A percentile compares a stretch with the other conserved stretches of the same genome.
These are phyloP conservation scores for Chouioia cunea DNA, from an alignment of 2,888 invertebrate genomes.

Conservation along the genomic window DNA sequence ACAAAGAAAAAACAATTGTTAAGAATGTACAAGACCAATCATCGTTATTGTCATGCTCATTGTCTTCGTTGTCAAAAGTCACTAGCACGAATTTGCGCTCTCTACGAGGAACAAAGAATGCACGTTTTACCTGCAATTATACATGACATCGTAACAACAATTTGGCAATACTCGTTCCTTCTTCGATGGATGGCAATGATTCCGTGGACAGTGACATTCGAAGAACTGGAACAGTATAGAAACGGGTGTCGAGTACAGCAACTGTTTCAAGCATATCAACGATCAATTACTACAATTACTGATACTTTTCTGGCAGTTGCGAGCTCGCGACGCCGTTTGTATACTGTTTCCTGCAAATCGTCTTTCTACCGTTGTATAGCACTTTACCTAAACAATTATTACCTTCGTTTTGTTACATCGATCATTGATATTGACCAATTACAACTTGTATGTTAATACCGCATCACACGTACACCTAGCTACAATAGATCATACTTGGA, in stretches of 20 bases:
- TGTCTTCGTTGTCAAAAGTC: conserved; percentile 50
- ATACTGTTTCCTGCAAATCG: conserved; percentile 8
- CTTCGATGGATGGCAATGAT: too few relatives aligned
- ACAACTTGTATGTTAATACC: too few relatives aligned
- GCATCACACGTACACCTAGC: too few relatives aligned
- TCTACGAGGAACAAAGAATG: too few relatives aligned
- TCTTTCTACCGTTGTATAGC: conserved; percentile 32
- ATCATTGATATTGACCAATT: background rate
- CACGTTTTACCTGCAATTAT: too few relatives aligned
- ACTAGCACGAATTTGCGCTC: too few relatives aligned
- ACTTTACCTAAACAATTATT: conserved; percentile 24
- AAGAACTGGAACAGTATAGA: conserved; percentile 19
- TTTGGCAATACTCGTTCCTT: too few relatives aligned
- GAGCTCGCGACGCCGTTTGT: background rate
- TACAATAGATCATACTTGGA: conserved; percentile 1
- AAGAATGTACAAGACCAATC: conserved; percentile 34
- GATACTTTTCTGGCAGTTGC: conserved; percentile 25
- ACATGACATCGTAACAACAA: too few relatives aligned
- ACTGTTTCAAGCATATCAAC: conserved; percentile 41
- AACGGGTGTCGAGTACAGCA: conserved; percentile 5
- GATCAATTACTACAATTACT: background rate
- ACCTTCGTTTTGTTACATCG: conserved; percentile 21
- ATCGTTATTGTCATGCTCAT: conserved; percentile 54
- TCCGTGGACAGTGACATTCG: too few relatives aligned
- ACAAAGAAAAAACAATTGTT: conserved; percentile 25